These are phyloP conservation scores for Scyliorhinus canicula DNA, from an alignment of 2,797 vertebrate species.

Conservation along the genomic window DNA sequence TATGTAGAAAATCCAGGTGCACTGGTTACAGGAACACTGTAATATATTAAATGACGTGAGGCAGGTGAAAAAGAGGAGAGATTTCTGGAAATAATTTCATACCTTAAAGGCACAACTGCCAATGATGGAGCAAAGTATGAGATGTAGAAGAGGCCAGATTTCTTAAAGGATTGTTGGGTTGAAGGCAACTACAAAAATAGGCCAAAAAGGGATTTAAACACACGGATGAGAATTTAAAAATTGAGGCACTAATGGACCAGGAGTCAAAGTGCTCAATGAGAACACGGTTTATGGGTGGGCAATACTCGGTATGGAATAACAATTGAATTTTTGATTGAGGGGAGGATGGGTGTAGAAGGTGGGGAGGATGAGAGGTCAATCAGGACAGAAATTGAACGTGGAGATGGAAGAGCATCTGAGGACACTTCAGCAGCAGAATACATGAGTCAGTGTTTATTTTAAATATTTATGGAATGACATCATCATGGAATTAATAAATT, in stretches of 20 bases:
- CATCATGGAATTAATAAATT: too few species aligned
- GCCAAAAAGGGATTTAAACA: not conserved
- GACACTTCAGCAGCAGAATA: not conserved
- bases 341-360: not conserved
- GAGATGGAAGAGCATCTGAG: not conserved
- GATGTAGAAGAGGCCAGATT: not conserved
- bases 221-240: not conserved
- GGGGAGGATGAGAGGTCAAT: not conserved
- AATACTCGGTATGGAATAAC: not conserved
- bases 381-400: not conserved
- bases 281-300: not conserved
- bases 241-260: not conserved
- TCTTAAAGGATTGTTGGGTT: not conserved
- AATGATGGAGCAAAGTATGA: too few species aligned
- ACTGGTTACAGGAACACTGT: not conserved
- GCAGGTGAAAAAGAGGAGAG: not conserved
- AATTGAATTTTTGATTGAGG: not conserved
- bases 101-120: not conserved
- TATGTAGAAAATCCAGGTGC: not conserved
- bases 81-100: not conserved
- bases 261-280: not conserved
- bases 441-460: not conserved
- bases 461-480: too few species aligned
- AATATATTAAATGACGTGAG: not conserved
- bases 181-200: not conserved